Evolutionary conservation across 2,113 vertebrate genomes (phyloP), one percentile per base, ranked within the genome.

Genomic region (Poecilia latipinna): DNA sequence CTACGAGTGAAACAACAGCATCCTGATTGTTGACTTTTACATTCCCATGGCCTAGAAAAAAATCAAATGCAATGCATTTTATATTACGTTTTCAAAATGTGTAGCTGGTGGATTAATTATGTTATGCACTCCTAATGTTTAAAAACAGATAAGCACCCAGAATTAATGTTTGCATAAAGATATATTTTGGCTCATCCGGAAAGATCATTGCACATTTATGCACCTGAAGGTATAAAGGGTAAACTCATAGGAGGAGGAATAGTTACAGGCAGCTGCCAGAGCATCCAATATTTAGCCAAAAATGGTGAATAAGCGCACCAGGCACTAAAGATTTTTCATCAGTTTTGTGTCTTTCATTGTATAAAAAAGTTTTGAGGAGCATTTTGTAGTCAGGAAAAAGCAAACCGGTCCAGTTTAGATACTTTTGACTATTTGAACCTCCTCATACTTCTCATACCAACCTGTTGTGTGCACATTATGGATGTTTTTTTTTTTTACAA

Each of bases 1-100:
- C 69, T 62, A 57, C 2, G 62, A 51, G 75, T 79, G 70, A 57
- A 31, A 29, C 2, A 68, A 77, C 70, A 60, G 24, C 15, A 7
- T n/a, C 13, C n/a, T 62, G 54, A n/a, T 13, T 13, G 54, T 15
- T 54, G 4, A 13, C 4, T 37, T 63, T 11, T 26, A 24, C 15
- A 28, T 7, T 60, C 13, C 24, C 33, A n/a, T n/a, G 31, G 29
- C 61, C 33, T 31, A 65, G 11, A 65, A 22, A 48, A 64, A 32
- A 24, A 24, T 8, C 19, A 7, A 22, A 3, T 10, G 51, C 22
- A 24, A n/a, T 57, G 24, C 51, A 57, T 17, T 24, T 24, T n/a
- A 57, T 2, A 8, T n/a, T 24, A 22, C 24, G 22, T 57, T 24
- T 57, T 57, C 24, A n/a, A n/a, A n/a, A 57, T 19, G 15, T 44